Conservation (phyloP, 2,888 invertebrate species). For the Habrosyne pyritoides region DNA sequence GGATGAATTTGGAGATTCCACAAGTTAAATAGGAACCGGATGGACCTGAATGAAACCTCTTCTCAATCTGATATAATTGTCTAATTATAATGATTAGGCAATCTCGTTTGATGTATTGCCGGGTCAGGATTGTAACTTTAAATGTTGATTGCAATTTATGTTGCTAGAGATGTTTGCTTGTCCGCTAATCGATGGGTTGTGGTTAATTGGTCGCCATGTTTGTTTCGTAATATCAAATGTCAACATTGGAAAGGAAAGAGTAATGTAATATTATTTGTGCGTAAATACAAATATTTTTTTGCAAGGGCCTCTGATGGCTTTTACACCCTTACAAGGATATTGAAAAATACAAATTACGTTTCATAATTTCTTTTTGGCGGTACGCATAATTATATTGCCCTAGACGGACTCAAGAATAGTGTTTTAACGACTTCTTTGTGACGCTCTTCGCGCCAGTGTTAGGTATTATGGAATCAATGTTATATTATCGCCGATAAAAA, state of each 20-base stretch:
- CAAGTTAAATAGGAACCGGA: constrained; percentile 36
- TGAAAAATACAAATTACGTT: too few relatives aligned
- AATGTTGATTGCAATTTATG: not conserved
- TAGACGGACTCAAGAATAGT: too few relatives aligned
- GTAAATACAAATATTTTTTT: not conserved
- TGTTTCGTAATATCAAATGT: not conserved
- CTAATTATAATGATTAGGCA: not conserved
- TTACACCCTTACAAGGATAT: too few relatives aligned
- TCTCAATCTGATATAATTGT: not conserved
- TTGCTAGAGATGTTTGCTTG: not conserved
- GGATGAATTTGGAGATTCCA: constrained; percentile 71
- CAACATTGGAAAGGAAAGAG: not conserved
- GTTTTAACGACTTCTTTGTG: too few relatives aligned
- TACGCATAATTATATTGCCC: too few relatives aligned
- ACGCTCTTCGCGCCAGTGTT: too few relatives aligned
- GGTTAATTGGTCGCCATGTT: not conserved
- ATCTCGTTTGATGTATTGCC: not conserved
- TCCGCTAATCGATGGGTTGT: not conserved
- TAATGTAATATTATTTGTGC: not conserved
- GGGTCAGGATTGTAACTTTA: not conserved
- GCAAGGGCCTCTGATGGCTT: too few relatives aligned
- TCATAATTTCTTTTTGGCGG: too few relatives aligned
- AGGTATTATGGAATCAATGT: too few relatives aligned
- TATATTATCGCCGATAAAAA: too few relatives aligned
- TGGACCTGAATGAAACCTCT: not conserved